Conservation (phyloP, 2,888 invertebrate genomes). For the Drosophila eohydei region DNA sequence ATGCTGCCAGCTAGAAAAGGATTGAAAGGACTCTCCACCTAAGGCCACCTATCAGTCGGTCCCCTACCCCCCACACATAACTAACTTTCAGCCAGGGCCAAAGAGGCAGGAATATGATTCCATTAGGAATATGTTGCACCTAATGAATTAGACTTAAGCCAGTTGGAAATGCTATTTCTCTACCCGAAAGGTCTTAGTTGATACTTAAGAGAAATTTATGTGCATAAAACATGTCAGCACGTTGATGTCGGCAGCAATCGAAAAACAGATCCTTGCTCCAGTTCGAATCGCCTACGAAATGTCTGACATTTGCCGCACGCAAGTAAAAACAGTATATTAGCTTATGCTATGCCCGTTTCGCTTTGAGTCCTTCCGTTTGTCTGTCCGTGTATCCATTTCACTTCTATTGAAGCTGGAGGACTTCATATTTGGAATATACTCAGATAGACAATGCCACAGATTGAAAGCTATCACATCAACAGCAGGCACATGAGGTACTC, state of each 20-base stretch:
- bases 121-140: constrained; percentile 1
- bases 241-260: too few relatives aligned
- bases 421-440: too few relatives aligned
- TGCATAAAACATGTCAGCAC: too few relatives aligned
- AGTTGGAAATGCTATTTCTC: background rate
- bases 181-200: background rate
- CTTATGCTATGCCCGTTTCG: too few relatives aligned
- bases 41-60: constrained; percentile 22
- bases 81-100: background rate
- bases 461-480: too few relatives aligned
- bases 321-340: too few relatives aligned
- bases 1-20: constrained; percentile 33
- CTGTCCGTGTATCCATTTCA: too few relatives aligned
- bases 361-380: too few relatives aligned
- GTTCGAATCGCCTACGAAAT: too few relatives aligned
- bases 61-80: constrained; percentile 13
- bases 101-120: background rate
- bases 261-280: too few relatives aligned
- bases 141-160: background rate
- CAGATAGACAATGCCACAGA: too few relatives aligned
- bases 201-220: background rate
- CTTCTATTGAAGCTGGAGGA: background rate
- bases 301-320: too few relatives aligned
- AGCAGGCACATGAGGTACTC: background rate
- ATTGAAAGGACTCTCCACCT: constrained; percentile 9